Conservation (phyloP, 2,888 invertebrate genomes). For the Phorcus lineatus region DNA sequence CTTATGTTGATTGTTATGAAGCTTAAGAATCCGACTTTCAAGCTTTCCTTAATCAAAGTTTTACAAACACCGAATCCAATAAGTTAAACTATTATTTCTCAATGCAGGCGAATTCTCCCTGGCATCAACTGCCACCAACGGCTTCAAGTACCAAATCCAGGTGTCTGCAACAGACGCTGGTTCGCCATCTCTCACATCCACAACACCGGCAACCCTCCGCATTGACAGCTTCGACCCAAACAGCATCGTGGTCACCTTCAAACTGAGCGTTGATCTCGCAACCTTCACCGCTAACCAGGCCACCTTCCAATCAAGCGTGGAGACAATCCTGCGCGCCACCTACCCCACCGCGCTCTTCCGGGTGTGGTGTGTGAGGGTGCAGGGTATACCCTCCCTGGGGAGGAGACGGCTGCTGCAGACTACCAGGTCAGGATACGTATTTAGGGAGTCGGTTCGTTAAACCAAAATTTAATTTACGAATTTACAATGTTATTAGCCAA, state of each 20-base stretch:
- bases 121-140: conserved; percentile 37
- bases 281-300: conserved; percentile 46
- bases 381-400: conserved; percentile 27
- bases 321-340: conserved; percentile 42
- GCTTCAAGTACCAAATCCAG: conserved; percentile 48
- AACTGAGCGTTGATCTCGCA: conserved; percentile 44
- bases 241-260: conserved; percentile 45
- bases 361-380: conserved; percentile 57
- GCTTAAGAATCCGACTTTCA: too few species aligned
- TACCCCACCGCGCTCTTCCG: conserved; percentile 49
- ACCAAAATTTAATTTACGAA: too few species aligned
- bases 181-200: conserved; percentile 41
- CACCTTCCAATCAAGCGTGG: conserved; percentile 52
- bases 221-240: conserved; percentile 63
- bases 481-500: too few species aligned
- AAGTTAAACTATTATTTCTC: too few species aligned
- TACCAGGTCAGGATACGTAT: conserved; percentile 35
- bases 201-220: conserved; percentile 53
- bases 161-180: conserved; percentile 57
- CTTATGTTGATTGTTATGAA: too few species aligned
- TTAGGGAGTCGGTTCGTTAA: background rate
- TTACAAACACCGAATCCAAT: too few species aligned
- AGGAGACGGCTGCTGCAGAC: conserved; percentile 34
- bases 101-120: conserved; percentile 49
- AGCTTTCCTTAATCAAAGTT: too few species aligned